Conservation (phyloP, 2,113 vertebrate genomes). For the Otolemur garnettii region DNA sequence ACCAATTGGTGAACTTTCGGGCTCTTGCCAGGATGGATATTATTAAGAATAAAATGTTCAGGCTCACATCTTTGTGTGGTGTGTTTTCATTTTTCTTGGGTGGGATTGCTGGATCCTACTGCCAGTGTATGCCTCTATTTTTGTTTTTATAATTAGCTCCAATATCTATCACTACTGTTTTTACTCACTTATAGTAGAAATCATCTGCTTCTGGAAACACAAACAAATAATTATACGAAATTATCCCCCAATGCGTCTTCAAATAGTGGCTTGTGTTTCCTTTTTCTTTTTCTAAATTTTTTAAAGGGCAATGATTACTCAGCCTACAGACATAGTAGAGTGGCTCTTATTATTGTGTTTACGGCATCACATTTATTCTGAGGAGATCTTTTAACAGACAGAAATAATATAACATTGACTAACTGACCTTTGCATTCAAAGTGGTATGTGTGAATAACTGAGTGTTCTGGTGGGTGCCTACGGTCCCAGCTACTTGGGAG, state of each 20-base stretch:
- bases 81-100: neutral
- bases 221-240: conserved; percentile 26
- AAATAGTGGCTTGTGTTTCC: neutral
- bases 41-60: neutral
- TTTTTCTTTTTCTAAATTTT: neutral
- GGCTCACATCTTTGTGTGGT: neutral
- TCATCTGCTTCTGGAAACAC: neutral
- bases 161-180: neutral
- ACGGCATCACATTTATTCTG: neutral
- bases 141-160: conserved; percentile 11
- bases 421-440: neutral
- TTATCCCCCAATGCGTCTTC: neutral
- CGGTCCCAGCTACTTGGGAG: no score
- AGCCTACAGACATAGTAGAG: neutral
- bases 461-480: no score
- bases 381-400: neutral
- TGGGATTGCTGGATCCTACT: neutral
- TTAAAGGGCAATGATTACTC: neutral
- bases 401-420: neutral
- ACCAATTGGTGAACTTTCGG: neutral
- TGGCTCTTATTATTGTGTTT: neutral
- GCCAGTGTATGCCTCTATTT: neutral
- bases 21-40: neutral
- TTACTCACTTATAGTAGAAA: neutral
- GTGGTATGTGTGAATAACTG: neutral